phyloP scores from a whole-genome alignment of 2,113 vertebrate genomes.

The Micromys minutus region DNA sequence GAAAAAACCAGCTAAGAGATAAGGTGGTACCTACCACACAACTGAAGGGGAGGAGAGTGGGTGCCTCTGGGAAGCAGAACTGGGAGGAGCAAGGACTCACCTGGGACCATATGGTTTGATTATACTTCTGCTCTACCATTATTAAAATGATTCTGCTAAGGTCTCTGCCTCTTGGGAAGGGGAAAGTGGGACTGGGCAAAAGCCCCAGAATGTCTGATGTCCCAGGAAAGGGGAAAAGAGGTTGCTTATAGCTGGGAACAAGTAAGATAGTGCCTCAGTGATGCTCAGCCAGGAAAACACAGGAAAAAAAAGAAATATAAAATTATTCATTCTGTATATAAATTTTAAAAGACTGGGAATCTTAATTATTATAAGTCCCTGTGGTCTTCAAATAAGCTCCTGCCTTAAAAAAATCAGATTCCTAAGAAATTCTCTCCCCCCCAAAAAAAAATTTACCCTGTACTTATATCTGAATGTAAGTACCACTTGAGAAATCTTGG shows the following conservation, averaged over 20 bases:
- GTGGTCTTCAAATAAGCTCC: constrained; percentile 63
- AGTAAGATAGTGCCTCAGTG: not conserved
- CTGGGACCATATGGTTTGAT: constrained; percentile 42
- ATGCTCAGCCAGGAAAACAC: not conserved
- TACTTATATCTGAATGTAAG: constrained; percentile 40
- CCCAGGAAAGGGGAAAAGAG: not conserved
- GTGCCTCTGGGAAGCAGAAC: not conserved
- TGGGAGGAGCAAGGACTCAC: not conserved
- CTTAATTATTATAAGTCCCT: constrained; percentile 62
- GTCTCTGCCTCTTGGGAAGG: not conserved
- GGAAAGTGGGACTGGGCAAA: not conserved
- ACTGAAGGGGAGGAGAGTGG: constrained; percentile 34
- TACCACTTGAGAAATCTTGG: not conserved
- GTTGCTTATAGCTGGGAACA: not conserved
- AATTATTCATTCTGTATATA: constrained; percentile 50
- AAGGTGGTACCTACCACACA: constrained; percentile 14
- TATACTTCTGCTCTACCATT: constrained; percentile 6
- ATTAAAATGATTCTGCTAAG: constrained; percentile 58
- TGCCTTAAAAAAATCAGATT: constrained; percentile 59
- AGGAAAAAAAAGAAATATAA: constrained; percentile 27
- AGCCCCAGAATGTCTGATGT: not conserved
- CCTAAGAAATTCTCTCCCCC: not conserved
- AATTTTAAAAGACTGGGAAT: constrained; percentile 19
- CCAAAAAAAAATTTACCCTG: not conserved
- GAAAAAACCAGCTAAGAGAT: constrained; percentile 30